A percentile compares a stretch with the other conserved stretches of the same genome.
phyloP scores from a whole-genome alignment of 2,888 invertebrate genomes.

The Steinernema hermaphroditum region DNA sequence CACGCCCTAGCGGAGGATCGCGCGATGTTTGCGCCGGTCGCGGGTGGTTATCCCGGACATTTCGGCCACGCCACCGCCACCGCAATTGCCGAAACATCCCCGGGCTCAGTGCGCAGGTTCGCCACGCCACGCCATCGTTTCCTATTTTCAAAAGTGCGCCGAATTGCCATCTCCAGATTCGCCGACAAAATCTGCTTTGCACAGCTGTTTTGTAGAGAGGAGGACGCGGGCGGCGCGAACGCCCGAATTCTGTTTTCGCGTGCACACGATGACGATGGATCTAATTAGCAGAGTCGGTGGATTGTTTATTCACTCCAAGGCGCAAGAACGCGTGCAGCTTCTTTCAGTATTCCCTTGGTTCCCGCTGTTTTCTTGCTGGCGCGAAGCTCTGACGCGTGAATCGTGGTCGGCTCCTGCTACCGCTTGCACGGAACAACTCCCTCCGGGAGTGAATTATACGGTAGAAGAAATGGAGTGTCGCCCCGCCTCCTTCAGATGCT shows the following conservation, averaged over 20 bases:
- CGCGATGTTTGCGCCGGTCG: not conserved
- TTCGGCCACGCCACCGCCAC: not conserved
- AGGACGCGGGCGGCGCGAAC: not conserved
- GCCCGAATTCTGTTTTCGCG: not conserved
- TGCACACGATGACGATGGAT: not conserved
- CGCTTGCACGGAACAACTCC: too few relatives aligned
- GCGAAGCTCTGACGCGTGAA: too few relatives aligned
- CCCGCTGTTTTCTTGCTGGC: too few relatives aligned
- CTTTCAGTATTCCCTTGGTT: not conserved
- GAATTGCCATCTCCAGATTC: not conserved
- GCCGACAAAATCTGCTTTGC: not conserved
- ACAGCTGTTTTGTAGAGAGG: not conserved
- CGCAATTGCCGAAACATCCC: constrained; percentile 7
- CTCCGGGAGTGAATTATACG: too few relatives aligned
- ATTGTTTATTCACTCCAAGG: not conserved
- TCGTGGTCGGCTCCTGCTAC: too few relatives aligned
- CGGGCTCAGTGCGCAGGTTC: not conserved
- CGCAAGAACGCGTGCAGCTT: not conserved
- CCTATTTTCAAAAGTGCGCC: not conserved
- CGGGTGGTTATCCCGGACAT: constrained; percentile 6
- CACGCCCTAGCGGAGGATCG: not conserved
- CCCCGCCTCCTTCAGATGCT: too few relatives aligned
- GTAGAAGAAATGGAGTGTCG: too few relatives aligned
- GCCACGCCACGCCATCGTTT: not conserved
- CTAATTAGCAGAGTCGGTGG: not conserved